Percentiles rank a stretch among this genome's conserved stretches.
phyloP scores from a whole-genome alignment of 1,140 invertebrate species.

The Anastrepha obliqua region DNA sequence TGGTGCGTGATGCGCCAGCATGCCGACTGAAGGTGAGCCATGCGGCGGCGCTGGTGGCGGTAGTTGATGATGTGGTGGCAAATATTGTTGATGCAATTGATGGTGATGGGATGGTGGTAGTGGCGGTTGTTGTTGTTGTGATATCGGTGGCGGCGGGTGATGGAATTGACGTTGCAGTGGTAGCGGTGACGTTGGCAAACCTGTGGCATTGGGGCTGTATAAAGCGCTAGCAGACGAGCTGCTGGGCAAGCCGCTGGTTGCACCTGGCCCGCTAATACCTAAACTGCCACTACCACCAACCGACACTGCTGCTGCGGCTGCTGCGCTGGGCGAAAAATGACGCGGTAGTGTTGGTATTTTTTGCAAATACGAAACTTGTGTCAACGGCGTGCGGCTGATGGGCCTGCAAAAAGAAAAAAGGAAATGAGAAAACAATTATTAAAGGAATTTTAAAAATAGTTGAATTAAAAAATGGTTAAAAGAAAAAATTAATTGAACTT shows the following conservation, averaged over 20 bases:
- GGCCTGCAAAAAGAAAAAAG: conserved; percentile 76
- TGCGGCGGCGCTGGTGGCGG: conserved; percentile 76
- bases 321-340: conserved; percentile 69
- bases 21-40: conserved; percentile 61
- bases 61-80: conserved; percentile 58
- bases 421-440: neutral
- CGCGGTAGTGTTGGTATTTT: conserved; percentile 72
- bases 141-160: conserved; percentile 62
- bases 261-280: conserved; percentile 49
- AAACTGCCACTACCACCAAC: conserved; percentile 46
- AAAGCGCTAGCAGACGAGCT: conserved; percentile 71
- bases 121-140: conserved; percentile 45
- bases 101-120: conserved; percentile 60
- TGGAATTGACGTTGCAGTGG: conserved; percentile 68
- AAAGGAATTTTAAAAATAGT: neutral
- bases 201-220: conserved; percentile 59
- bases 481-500: conserved; percentile 59
- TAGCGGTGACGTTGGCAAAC: conserved; percentile 72
- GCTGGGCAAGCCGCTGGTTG: conserved; percentile 64
- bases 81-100: conserved; percentile 62
- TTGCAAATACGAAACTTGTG: conserved; percentile 72
- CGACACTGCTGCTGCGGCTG: conserved; percentile 21
- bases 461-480: conserved; percentile 46
- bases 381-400: conserved; percentile 75
- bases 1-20: conserved; percentile 58